Percentiles rank a stretch among this genome's conserved stretches.
Conservation (phyloP, 2,888 invertebrate species). For the Beris morrisii region DNA sequence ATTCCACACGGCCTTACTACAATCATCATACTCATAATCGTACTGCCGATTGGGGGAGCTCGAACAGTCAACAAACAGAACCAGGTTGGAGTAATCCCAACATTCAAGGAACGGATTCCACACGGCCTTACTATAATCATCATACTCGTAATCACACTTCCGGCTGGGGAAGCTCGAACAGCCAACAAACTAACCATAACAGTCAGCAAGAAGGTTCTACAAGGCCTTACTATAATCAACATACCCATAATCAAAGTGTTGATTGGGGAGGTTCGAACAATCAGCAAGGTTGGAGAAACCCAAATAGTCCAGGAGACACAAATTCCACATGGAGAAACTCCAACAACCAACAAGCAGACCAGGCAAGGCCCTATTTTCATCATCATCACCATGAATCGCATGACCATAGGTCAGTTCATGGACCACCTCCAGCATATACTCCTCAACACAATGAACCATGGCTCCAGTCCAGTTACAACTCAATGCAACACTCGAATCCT, state of each 20-base stretch:
- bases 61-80: too few species aligned
- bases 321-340: background rate
- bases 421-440: background rate
- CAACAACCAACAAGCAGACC: too few species aligned
- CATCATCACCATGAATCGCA: slow-evolving; percentile 1
- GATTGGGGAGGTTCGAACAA: too few species aligned
- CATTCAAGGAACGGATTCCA: too few species aligned
- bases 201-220: too few species aligned
- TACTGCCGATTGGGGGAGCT: too few species aligned
- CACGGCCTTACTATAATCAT: background rate
- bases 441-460: background rate
- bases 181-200: background rate
- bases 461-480: background rate
- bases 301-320: background rate
- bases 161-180: background rate
- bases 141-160: too few species aligned
- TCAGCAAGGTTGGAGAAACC: too few species aligned
- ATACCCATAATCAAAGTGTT: too few species aligned
- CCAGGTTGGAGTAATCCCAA: too few species aligned
- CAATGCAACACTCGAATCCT: background rate
- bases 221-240: too few species aligned
- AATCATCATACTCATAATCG: too few species aligned
- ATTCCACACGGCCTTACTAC: background rate
- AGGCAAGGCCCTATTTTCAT: background rate
- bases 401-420: background rate